Evolutionary conservation across 2,113 vertebrate genomes (phyloP), one percentile per base, ranked within the genome.

Genomic region (Syrmaticus mikado): DNA sequence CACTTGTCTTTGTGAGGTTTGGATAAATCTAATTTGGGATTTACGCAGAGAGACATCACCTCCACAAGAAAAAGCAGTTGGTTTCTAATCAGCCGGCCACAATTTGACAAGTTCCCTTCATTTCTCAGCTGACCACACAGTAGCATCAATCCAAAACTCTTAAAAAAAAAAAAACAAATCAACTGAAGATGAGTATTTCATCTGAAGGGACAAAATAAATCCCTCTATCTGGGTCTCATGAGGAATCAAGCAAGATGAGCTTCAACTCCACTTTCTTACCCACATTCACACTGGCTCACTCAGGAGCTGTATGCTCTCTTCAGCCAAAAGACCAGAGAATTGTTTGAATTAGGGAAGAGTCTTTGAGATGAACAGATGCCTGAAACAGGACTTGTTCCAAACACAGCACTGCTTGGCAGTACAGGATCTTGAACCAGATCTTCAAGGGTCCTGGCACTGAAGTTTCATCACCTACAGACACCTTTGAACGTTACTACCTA

Each of bases 281-380:
- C n/a, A 72, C 45, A 9, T 5, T 64, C 30, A 30, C 16, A 14
- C 22, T 36, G 20, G 12, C 43, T 62, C 87, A 58, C 41, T 57
- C 74, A 43, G 0, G 57, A n/a, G 5, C 28, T 41, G 55, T 1
- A 2, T 12, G 12, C 52, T 41, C 80, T 38, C 16, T 17, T 36
- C 32, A 90, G 55, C 45, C 55, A 66, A 14, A 85, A 70, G 20
- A 68, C 17, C 40, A 68, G 5, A 73, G 25, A 82, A 72, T 3
- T 64, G 41, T 16, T 16, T 15, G 11, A 41, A 45, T 8, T 11
- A 27, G 17, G 15, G 11, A 73, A 66, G 27, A 73, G 43, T 24
- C 62, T 62, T 43, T 85, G 65, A 71, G 6, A 45, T 70, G 8
- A 0, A 32, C 1, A 19, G 11, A n/a, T 20, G 15, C 34, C 22